Evolutionary conservation across 2,888 invertebrate genomes (phyloP), one percentile per base, ranked within the genome.

Genomic region (Sinodicranocentrus sp.): DNA sequence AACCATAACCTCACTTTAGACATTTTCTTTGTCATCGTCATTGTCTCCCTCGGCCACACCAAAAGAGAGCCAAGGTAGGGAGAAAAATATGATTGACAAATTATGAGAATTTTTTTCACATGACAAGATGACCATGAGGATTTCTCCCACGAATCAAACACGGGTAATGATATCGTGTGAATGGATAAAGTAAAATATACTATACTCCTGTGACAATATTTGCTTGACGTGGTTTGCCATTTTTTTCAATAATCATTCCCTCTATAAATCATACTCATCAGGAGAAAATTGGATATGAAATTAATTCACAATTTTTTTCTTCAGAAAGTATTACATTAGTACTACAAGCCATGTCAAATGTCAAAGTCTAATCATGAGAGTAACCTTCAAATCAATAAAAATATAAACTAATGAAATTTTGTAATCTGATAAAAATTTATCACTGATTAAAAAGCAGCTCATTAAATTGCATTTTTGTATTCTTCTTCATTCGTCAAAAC

Each of bases 81-180:
- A 8, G 25, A n/a, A 17, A 8, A 2, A 57, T 6, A 57, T 57
- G 57, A 54, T 17, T 70, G 48, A 52, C 70, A 70, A 70, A 70
- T 70, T 52, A 52, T 70, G 70, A 52, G 52, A 70, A 70, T n/a
- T 28, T 39, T 23, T 52, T n/a, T 52, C 3, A 10, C 15, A 39
- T 39, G 39, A 13, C 13, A 13, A 39, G 52, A n/a, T 70, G 70
- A 52, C 70, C 70, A 48, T 70, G 70, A 10, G 52, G 26, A 26
- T 1, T 70, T 70, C 70, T 70, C 70, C 70, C 70, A 70, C 70
- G 70, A 52, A 26, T 26, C 67, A 67, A 67, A 67, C 43, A 15
- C 67, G 44, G 19, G 43, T 43, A 2, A 67, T 23, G 13, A 39
- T 44, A 23, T 44, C 67, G 44, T 43, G 67, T 67, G 67, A 44